Base-by-base conservation (phyloP, 2,797 vertebrate genomes). In the Manis pentadactyla region DNA sequence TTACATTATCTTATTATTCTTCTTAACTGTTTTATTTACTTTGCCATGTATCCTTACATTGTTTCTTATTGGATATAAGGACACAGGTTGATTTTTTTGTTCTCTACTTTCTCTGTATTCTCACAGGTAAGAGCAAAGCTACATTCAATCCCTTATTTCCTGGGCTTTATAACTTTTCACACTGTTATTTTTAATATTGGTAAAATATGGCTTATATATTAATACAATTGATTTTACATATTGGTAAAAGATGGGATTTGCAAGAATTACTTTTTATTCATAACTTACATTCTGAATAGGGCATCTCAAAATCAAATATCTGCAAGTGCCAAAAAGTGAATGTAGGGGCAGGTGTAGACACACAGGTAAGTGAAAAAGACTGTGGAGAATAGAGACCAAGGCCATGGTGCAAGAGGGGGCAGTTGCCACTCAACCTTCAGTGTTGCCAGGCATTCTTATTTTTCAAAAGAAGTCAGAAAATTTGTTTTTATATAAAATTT, bases 1-100 rank as follows among this genome's bases (percentile, higher is more conserved):
- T 90, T 64, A 17, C 15, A 82, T 85, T 39, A 59, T 18, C 13
- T 85, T 51, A 77, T 89, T 87, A 42, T 66, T 92, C 66, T 88
- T 78, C 11, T 81, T 71, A 89, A 89, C 34, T 73, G 18, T 79
- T 95, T 89, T 87, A 95, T 95, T 94, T 94, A 77, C 15, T 68
- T 95, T 83, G 12, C 11, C 46, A 15, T 39, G 4, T 55, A 29
- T 63, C 12, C 12, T 42, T 37, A 31, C 2, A 34, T 2, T 55
- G 29, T 85, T 92, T 63, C 49, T 77, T 83, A 8, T 29, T 69
- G 77, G n/a, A 77, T 34, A 39, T 10, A 73, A 57, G 7, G 7
- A 66, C 29, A 39, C 0, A 46, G 7, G 0, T n/a, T 66, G 2
- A 19, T 77, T 25, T 82, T 68, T 84, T 42, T 63, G 0, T 91